These are phyloP conservation scores for Mobula birostris DNA, from an alignment of 2,113 vertebrate genomes.

Conservation along the genomic window DNA sequence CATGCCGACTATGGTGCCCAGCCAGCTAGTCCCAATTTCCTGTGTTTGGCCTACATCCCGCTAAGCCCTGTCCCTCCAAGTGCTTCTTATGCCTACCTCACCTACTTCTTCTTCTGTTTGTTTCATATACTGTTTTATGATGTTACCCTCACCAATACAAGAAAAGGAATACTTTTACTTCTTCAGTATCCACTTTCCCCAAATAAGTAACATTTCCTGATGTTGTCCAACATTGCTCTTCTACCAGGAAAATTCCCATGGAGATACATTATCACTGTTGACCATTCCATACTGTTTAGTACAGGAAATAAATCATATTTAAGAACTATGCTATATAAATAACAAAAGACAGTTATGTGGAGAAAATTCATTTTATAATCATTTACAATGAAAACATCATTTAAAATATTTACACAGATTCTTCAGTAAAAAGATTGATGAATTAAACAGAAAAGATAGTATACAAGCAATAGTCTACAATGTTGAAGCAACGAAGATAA, in stretches of 20 bases:
- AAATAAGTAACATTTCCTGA: neutral
- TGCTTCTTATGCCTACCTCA: too few species aligned
- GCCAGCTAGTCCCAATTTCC: too few species aligned
- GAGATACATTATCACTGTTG: neutral
- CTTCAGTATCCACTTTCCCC: neutral
- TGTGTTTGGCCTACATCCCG: too few species aligned
- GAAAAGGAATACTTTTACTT: neutral
- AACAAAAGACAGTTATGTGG: slow-evolving; percentile 66
- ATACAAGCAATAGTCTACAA: slow-evolving; percentile 75
- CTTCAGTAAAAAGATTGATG: slow-evolving; percentile 72
- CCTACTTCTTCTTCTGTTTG: too few species aligned
- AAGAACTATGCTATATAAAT: slow-evolving; percentile 44
- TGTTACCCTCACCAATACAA: neutral
- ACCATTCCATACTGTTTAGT: neutral
- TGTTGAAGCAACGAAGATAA: slow-evolving; percentile 58
- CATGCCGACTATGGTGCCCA: too few species aligned
- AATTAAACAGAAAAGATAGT: slow-evolving; percentile 73
- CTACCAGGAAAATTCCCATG: neutral
- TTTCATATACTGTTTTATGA: neutral
- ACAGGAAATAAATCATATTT: neutral
- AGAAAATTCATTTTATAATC: slow-evolving; percentile 61
- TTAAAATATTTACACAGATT: slow-evolving; percentile 78
- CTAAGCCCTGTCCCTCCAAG: too few species aligned
- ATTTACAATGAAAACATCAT: slow-evolving; percentile 75
- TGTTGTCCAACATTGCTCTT: neutral